These are phyloP conservation scores for Acestrorhynchus altus DNA, from an alignment of 2,797 vertebrate species.

Conservation along the genomic window DNA sequence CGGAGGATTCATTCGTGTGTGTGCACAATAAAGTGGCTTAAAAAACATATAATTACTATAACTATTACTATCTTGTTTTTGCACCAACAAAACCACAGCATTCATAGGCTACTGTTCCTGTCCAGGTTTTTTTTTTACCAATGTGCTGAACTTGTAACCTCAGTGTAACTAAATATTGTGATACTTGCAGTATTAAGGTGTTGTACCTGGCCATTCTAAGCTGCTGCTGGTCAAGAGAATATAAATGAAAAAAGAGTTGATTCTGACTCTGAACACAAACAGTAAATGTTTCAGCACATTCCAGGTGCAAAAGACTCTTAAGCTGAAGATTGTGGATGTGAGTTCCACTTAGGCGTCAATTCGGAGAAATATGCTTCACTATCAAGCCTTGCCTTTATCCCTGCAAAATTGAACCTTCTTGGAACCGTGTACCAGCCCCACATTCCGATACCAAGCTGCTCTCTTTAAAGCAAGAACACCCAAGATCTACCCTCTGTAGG, in stretches of 20 bases:
- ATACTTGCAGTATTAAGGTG: too few relatives aligned
- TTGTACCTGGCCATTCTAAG: neutral
- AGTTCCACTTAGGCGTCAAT: neutral
- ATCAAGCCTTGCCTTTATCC: conserved; percentile 15
- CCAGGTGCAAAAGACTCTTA: neutral
- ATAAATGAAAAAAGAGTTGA: neutral
- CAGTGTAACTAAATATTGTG: neutral
- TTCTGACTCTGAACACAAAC: neutral
- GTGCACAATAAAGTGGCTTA: too few relatives aligned
- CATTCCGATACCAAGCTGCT: neutral
- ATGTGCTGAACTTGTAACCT: neutral
- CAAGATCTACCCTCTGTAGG: neutral
- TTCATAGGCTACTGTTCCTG: too few relatives aligned
- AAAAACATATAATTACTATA: too few relatives aligned
- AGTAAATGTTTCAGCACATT: neutral
- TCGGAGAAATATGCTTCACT: conserved; percentile 3
- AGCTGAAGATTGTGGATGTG: neutral
- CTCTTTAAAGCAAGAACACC: conserved; percentile 37
- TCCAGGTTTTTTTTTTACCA: too few relatives aligned
- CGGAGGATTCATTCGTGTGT: too few relatives aligned
- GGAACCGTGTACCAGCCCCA: neutral
- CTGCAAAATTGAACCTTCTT: neutral
- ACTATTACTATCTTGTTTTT: too few relatives aligned
- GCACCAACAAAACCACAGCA: too few relatives aligned
- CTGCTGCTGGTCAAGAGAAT: neutral